phyloP scores from a whole-genome alignment of 2,888 invertebrate species.

The Hydropsyche betteni region DNA sequence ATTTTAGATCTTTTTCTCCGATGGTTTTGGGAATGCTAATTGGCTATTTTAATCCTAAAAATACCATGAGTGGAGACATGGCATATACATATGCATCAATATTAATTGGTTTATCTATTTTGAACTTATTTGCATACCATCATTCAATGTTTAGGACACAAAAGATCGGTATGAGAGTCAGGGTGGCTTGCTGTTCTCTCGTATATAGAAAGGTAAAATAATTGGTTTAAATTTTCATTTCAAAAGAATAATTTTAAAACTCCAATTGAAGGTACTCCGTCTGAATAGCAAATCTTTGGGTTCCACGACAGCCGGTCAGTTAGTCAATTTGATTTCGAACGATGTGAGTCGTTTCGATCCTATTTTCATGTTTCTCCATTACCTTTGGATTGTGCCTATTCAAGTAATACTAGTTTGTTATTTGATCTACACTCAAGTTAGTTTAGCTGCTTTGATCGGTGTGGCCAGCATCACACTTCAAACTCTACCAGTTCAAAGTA shows the following conservation, averaged over 20 bases:
- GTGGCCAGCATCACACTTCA: constrained; percentile 60
- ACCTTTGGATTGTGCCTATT: constrained; percentile 66
- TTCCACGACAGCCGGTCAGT: constrained; percentile 70
- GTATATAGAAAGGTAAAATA: constrained; percentile 77
- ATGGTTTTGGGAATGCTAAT: constrained; percentile 65
- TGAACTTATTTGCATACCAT: constrained; percentile 71
- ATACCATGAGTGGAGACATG: constrained; percentile 57
- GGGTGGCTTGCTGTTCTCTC: constrained; percentile 76
- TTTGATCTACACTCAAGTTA: constrained; percentile 59
- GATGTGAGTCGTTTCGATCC: constrained; percentile 69
- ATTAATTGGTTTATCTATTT: constrained; percentile 62
- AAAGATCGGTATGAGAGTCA: constrained; percentile 76
- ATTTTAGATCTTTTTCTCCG: constrained; percentile 65
- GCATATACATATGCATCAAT: constrained; percentile 69
- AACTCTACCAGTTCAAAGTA: constrained; percentile 69
- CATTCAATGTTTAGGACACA: constrained; percentile 74
- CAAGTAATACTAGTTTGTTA: constrained; percentile 62
- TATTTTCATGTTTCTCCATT: constrained; percentile 64
- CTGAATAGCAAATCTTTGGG: constrained; percentile 78
- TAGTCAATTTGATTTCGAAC: constrained; percentile 69
- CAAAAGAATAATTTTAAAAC: constrained; percentile 1
- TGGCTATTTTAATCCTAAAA: constrained; percentile 63
- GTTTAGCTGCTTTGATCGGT: constrained; percentile 61
- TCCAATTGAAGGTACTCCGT: constrained; percentile 69
- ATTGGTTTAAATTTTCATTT: not conserved